phyloP scores from a whole-genome alignment of 2,113 vertebrate genomes.

The Oryzias celebensis region DNA sequence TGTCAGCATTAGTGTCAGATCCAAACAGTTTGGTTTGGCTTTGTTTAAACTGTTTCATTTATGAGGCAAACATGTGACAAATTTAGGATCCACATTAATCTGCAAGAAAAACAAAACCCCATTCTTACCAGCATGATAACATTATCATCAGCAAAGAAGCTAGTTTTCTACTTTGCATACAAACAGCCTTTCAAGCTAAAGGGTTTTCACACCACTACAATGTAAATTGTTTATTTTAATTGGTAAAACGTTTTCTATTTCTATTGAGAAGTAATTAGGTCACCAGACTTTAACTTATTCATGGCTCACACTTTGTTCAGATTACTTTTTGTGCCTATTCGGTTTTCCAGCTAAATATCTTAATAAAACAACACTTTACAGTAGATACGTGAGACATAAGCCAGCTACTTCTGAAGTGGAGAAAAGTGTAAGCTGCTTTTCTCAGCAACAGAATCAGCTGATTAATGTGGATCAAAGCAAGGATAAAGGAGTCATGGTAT shows the following conservation, averaged over 20 bases:
- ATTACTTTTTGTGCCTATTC: constrained; percentile 56
- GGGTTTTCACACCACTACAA: not conserved
- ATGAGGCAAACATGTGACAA: no score
- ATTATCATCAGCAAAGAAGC: not conserved
- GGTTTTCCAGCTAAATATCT: constrained; percentile 57
- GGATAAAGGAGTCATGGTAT: no score
- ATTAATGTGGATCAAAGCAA: no score
- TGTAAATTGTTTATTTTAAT: constrained; percentile 2
- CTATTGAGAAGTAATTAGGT: constrained; percentile 33
- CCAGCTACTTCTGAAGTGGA: no score
- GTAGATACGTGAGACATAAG: no score
- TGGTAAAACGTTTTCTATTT: constrained; percentile 16
- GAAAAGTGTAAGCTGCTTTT: no score
- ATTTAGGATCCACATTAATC: no score
- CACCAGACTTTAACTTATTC: constrained; percentile 57
- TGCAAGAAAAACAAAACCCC: no score
- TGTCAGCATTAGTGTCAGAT: not conserved
- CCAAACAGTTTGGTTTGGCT: not conserved
- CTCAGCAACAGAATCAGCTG: no score
- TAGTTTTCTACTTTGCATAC: not conserved
- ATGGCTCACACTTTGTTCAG: constrained; percentile 57
- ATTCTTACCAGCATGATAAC: no score
- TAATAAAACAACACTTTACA: constrained; percentile 25
- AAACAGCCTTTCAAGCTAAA: constrained; percentile 1
- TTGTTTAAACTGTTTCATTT: no score